Evolutionary conservation across 92 coral and sea anemone species (phyloP).

Genomic region (Hydrozoanthus gracilis): DNA sequence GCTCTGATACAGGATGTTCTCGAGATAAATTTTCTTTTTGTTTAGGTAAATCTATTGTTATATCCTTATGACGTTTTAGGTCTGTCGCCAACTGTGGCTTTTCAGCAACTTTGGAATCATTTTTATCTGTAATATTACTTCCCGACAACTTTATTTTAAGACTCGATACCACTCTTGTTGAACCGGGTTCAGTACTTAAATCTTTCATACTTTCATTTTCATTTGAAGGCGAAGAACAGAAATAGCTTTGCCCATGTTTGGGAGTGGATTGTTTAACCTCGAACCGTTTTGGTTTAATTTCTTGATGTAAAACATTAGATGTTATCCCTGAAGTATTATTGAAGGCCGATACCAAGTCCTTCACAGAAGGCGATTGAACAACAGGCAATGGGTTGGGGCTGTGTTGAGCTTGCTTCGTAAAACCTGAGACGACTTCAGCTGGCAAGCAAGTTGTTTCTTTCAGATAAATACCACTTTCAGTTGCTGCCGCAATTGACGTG

Average conservation of each 20-base stretch:
- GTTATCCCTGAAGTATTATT: background rate
- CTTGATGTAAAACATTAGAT: background rate
- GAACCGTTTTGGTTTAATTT: background rate
- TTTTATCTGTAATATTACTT: background rate
- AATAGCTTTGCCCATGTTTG: constrained; percentile 8
- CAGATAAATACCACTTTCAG: background rate
- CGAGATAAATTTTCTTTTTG: background rate
- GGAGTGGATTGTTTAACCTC: background rate
- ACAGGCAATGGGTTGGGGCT: constrained; percentile 22
- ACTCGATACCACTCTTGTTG: constrained; percentile 29
- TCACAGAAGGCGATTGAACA: constrained; percentile 31
- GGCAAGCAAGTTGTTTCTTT: background rate
- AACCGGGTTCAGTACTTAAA: background rate
- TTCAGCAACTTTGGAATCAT: background rate
- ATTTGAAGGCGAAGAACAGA: constrained; percentile 1
- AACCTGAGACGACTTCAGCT: background rate
- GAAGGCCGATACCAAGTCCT: constrained; percentile 25
- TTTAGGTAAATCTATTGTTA: background rate
- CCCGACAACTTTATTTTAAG: constrained; percentile 27
- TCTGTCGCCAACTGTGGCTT: background rate
- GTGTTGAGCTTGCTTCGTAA: constrained; percentile 5
- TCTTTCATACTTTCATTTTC: background rate
- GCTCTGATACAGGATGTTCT: background rate
- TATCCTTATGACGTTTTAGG: constrained; percentile 7
- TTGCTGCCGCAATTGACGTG: background rate